phyloP scores from a whole-genome alignment of 2,797 vertebrate species.

The Malurus splendens region DNA sequence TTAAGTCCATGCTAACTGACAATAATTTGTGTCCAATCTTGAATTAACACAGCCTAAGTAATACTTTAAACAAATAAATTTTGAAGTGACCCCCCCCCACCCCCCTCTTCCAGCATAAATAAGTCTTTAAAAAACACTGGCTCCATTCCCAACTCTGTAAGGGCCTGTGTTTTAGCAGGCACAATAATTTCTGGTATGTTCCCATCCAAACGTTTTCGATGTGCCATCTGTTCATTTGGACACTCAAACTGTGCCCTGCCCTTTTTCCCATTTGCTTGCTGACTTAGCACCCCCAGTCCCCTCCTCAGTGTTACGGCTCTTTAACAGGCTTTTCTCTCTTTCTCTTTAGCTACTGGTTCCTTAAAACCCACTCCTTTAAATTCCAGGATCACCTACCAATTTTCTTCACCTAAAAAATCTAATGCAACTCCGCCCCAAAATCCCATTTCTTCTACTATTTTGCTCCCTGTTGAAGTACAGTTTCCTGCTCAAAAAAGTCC shows the following conservation, averaged over 20 bases:
- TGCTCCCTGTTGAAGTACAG: background rate
- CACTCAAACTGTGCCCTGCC: background rate
- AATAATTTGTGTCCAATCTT: background rate
- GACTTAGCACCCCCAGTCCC: background rate
- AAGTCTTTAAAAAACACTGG: background rate
- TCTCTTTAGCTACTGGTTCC: background rate
- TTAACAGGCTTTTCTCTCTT: background rate
- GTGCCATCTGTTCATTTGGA: background rate
- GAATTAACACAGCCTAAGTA: background rate
- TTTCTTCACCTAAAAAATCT: background rate
- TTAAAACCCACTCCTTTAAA: background rate
- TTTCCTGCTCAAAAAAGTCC: background rate
- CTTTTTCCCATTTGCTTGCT: background rate
- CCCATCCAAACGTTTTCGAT: background rate
- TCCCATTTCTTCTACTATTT: background rate
- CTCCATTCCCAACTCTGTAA: background rate
- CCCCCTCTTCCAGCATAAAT: background rate
- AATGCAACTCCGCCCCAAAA: background rate
- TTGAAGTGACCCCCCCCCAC: background rate
- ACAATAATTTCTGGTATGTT: background rate
- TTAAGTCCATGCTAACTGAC: background rate
- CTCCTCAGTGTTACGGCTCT: accelerated
- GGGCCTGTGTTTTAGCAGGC: background rate
- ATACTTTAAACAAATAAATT: background rate
- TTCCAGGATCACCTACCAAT: background rate